These are phyloP conservation scores for Heliconius erato DNA, from an alignment of 2,888 invertebrate genomes.

Conservation along the genomic window DNA sequence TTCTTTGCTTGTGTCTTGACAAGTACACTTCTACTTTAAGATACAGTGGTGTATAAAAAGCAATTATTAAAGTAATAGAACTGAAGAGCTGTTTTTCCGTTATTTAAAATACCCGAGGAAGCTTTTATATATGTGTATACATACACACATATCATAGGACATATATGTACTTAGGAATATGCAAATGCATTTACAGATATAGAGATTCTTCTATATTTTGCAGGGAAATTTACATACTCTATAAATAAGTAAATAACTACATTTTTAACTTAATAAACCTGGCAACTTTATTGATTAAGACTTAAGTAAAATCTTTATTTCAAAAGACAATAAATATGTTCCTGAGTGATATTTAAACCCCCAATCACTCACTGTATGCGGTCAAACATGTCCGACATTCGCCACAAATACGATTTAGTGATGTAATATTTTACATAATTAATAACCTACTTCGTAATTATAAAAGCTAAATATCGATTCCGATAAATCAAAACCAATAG, in stretches of 20 bases:
- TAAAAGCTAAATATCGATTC: background rate
- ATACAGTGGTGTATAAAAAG: no score
- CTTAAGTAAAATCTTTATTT: background rate
- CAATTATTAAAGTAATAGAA: no score
- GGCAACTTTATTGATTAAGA: background rate
- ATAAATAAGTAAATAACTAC: background rate
- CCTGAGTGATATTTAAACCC: background rate
- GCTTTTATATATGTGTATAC: no score
- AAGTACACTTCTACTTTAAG: no score
- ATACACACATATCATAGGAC: background rate
- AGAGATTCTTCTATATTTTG: background rate
- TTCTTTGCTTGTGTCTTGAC: no score
- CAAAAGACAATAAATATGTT: background rate
- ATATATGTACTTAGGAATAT: background rate
- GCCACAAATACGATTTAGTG: background rate
- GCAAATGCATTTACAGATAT: background rate
- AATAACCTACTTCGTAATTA: background rate
- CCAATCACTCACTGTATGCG: background rate
- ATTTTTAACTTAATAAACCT: background rate
- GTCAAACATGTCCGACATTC: background rate
- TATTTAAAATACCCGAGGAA: no score
- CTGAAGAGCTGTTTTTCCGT: no score
- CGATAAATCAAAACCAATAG: background rate
- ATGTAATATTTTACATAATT: conserved; percentile 18
- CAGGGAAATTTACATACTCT: background rate